Conservation (phyloP, 2,888 invertebrate genomes). For the Syrphus vitripennis region DNA sequence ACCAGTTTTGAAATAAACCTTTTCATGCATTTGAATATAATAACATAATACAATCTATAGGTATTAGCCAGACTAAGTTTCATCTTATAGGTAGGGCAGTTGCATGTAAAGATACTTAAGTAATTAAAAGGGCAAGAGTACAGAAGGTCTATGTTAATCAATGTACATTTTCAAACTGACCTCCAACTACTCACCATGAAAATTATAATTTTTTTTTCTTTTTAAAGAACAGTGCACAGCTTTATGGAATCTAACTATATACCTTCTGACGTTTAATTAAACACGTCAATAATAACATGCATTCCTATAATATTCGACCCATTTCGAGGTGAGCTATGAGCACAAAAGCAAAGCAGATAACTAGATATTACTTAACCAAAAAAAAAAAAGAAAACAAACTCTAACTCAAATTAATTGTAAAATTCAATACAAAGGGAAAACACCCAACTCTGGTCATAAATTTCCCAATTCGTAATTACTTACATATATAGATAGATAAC, state of each 20-base stretch:
- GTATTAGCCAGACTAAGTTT: neutral
- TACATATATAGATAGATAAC: too few species aligned
- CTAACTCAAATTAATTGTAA: neutral
- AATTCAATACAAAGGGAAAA: neutral
- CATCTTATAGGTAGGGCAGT: neutral
- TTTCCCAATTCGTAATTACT: constrained; percentile 15
- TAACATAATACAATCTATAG: neutral
- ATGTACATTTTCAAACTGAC: neutral
- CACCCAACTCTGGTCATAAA: constrained; percentile 1
- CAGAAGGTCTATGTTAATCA: neutral
- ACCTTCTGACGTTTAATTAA: neutral
- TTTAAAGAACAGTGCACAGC: neutral
- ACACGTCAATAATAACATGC: constrained; percentile 20
- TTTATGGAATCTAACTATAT: neutral
- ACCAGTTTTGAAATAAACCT: neutral
- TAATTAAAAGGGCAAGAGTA: neutral
- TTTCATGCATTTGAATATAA: neutral
- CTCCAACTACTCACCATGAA: neutral
- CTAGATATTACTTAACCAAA: neutral
- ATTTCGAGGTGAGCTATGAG: constrained; percentile 17
- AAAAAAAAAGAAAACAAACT: too few species aligned
- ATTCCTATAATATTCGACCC: neutral
- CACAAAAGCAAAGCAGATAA: neutral
- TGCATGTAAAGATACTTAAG: neutral
- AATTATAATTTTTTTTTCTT: neutral